Base-by-base conservation (phyloP, 2,888 invertebrate genomes). In the Pinctada fucata region DNA sequence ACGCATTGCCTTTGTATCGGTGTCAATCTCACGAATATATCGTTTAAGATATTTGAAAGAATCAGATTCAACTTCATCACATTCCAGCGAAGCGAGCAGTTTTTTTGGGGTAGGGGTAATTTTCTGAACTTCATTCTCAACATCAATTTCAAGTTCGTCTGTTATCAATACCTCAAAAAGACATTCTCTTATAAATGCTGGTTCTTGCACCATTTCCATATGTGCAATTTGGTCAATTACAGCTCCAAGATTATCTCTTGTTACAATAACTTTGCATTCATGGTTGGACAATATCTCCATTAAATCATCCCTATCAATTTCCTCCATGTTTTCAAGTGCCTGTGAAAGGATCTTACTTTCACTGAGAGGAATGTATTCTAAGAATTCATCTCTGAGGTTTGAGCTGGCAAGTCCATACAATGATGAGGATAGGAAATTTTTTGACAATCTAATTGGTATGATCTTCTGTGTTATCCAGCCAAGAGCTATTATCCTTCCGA, bases 161-260 rank as follows among this genome's bases (percentile, higher is more conserved):
- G 76, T 45, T 69, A 70, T 76, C 3, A 76, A 50, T 2, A 76
- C 65, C 64, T 70, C 76, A 64, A 70, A 70, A 63, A 63, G 64
- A 31, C 76, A 70, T 76, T 70, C 76, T 48, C 76, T 76, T 6
- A 76, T 76, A 50, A 48, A 76, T 16, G 65, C 47, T 48, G 76
- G 76, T 73, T 70, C 76, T 64, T 76, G 76, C 13, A 69, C 68
- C 45, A 75, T 16, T 68, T 69, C 75, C 48, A 58, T 50, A 8
- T 75, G 58, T 49, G 69, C 75, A 10, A 69, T 76, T 76, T 76
- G 76, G 49, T 76, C 76, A 70, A 76, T 76, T 2, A 70, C 70
- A 10, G 76, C 48, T 48, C 49, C 49, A 8, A 70, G 10, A 48
- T 76, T 76, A 6, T 76, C 70, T 70, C 64, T 76, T 52, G 69